Evolutionary conservation across 2,113 vertebrate species (phyloP).

Genomic region (Recurvirostra avosetta): DNA sequence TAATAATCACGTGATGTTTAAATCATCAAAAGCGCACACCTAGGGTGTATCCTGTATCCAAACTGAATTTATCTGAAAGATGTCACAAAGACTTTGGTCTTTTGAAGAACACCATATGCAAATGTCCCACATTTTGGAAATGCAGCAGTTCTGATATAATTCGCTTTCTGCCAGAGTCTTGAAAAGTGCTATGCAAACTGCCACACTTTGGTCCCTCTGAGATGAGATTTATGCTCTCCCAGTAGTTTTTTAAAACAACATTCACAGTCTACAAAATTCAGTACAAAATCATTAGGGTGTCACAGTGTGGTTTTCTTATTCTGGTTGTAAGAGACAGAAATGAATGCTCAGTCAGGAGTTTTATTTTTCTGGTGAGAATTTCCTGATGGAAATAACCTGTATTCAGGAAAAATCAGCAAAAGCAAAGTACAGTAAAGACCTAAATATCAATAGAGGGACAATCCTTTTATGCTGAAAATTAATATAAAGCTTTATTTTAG

Average conservation of each 20-base stretch:
- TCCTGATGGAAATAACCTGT: slow-evolving; percentile 1
- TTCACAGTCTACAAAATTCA: neutral
- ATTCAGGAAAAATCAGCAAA: slow-evolving; percentile 10
- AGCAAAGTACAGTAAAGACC: neutral
- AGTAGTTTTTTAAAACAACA: neutral
- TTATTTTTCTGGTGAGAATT: slow-evolving; percentile 31
- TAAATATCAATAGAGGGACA: neutral
- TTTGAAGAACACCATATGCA: neutral
- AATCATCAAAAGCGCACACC: neutral
- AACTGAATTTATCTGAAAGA: neutral
- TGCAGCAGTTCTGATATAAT: neutral
- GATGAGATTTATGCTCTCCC: neutral
- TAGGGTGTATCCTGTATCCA: neutral
- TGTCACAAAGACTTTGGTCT: neutral
- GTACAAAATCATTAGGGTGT: neutral
- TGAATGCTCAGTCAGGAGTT: neutral
- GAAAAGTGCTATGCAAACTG: neutral
- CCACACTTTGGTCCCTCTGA: neutral
- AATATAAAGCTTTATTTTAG: neutral
- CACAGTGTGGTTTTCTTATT: neutral
- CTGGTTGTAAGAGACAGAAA: neutral
- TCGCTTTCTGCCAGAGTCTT: neutral
- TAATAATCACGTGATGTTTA: neutral
- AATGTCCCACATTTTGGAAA: neutral
- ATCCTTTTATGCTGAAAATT: neutral